Evolutionary conservation across 2,797 vertebrate species (phyloP).

Genomic region (Rhabdophis nuchalis): DNA sequence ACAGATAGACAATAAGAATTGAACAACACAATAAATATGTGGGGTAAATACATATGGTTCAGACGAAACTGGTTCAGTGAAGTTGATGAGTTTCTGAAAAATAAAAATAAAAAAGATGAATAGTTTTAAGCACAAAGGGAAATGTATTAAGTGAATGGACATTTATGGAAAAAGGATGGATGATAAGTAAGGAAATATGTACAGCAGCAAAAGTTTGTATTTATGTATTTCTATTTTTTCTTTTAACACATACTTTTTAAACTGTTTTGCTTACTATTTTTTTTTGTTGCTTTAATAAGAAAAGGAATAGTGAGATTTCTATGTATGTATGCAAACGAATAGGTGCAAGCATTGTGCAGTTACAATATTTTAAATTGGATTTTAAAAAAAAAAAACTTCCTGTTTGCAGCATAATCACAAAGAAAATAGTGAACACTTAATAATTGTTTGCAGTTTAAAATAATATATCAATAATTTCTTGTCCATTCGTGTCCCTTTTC

Average conservation of each 20-base stretch:
- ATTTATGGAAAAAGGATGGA: neutral
- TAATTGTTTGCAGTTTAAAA: neutral
- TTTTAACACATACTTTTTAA: neutral
- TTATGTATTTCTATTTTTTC: neutral
- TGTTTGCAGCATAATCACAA: neutral
- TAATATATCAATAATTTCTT: neutral
- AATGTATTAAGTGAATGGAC: neutral
- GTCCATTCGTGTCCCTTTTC: neutral
- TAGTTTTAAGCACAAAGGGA: neutral
- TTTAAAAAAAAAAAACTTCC: neutral
- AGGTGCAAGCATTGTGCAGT: neutral
- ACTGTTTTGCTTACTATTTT: neutral
- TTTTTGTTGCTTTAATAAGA: neutral
- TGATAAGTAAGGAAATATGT: neutral
- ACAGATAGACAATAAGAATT: neutral
- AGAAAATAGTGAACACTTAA: neutral
- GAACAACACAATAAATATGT: neutral
- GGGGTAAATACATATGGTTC: too few species aligned
- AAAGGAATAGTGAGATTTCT: neutral
- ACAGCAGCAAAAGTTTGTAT: neutral
- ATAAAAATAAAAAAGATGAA: neutral
- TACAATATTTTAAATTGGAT: neutral
- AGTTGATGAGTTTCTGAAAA: neutral
- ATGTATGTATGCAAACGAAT: neutral
- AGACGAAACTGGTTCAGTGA: neutral